A percentile compares a stretch with the other conserved stretches of the same genome.
These are phyloP conservation scores for Carcinoscorpius rotundicauda DNA, from an alignment of 1,140 invertebrate genomes.

Conservation along the genomic window DNA sequence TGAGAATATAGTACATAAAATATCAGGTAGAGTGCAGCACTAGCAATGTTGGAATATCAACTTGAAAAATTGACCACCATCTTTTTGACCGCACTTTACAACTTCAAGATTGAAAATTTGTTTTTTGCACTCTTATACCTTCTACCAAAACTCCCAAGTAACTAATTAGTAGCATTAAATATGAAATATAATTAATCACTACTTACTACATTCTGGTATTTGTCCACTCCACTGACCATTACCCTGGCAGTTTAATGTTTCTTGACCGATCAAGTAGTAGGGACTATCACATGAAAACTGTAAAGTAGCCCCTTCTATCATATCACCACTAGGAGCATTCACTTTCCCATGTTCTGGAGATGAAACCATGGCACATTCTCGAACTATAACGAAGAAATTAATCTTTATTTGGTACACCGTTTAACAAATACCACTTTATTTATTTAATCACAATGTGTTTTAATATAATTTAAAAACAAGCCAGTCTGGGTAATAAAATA, in stretches of 20 bases:
- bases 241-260: slow-evolving; percentile 4
- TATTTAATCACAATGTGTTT: no score
- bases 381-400: background rate
- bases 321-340: slow-evolving; percentile 5
- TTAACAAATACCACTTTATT: no score
- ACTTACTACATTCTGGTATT: slow-evolving; percentile 11
- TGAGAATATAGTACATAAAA: no score
- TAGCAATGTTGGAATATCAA: no score
- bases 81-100: background rate
- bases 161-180: background rate
- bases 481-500: no score
- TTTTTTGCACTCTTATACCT: background rate
- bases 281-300: slow-evolving; percentile 1
- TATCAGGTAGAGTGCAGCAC: no score
- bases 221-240: slow-evolving; percentile 12
- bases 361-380: slow-evolving; percentile 9
- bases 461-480: no score
- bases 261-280: slow-evolving; percentile 6
- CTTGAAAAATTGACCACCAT: no score
- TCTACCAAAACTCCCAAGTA: no score
- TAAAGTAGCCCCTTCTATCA: slow-evolving; percentile 12
- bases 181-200: background rate
- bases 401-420: no score
- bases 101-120: background rate
- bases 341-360: slow-evolving; percentile 13